A percentile compares a stretch with the other conserved stretches of the same genome.
phyloP scores from a whole-genome alignment of 2,888 invertebrate species.

The Acleris sparsana region DNA sequence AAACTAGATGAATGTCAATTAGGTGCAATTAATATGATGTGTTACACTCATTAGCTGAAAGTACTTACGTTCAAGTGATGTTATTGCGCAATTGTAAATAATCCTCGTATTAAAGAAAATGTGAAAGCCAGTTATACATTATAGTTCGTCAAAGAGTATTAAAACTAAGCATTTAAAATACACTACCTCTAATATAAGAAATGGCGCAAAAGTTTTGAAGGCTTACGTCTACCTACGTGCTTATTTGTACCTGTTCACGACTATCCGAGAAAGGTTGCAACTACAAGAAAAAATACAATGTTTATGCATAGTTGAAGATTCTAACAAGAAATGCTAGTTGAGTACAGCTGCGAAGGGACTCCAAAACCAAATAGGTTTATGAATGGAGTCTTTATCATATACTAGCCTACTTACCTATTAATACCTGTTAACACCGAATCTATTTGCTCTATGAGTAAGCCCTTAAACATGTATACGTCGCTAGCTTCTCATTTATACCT shows the following conservation, averaged over 20 bases:
- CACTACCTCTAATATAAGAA: conserved; percentile 51
- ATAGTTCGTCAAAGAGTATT: conserved; percentile 15
- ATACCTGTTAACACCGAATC: conserved; percentile 1
- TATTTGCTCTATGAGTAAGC: neutral
- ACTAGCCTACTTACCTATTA: conserved; percentile 13
- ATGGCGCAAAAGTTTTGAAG: conserved; percentile 51
- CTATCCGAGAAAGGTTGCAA: conserved; percentile 83
- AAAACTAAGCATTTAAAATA: conserved; percentile 41
- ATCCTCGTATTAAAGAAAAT: conserved; percentile 29
- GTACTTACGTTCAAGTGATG: conserved; percentile 20
- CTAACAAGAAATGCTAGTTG: conserved; percentile 29
- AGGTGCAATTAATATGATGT: conserved; percentile 16
- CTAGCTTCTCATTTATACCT: neutral
- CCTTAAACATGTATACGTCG: conserved; percentile 2
- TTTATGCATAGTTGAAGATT: conserved; percentile 53
- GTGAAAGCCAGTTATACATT: conserved; percentile 50
- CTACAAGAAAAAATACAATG: conserved; percentile 77
- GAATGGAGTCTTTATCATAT: neutral
- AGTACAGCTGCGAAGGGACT: neutral
- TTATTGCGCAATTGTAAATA: conserved; percentile 5
- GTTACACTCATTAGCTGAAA: conserved; percentile 5
- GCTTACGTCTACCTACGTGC: conserved; percentile 68
- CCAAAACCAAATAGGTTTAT: neutral
- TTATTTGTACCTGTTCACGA: conserved; percentile 79
- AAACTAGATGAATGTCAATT: neutral